Percentiles rank a stretch among this genome's conserved stretches.
phyloP scores from a whole-genome alignment of 2,113 vertebrate species.

The crab-eating macaque (Macaca fascicularis) region DNA sequence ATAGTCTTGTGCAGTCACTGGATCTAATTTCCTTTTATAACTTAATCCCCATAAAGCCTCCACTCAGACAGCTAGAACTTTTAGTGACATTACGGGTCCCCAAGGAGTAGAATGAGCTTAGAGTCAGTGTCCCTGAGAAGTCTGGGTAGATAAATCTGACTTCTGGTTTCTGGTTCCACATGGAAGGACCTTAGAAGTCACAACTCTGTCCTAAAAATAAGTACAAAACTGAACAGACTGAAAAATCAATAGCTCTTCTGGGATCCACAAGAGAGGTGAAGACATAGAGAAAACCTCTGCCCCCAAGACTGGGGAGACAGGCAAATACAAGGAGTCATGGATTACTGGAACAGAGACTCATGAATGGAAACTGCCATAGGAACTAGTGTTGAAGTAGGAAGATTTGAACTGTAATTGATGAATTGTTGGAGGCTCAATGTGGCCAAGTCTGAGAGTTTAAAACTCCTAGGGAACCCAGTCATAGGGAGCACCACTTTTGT shows the following conservation, averaged over 20 bases:
- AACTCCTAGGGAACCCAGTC: too few species aligned
- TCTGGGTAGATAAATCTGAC: not conserved
- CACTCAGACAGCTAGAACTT: not conserved
- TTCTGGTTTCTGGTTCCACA: not conserved
- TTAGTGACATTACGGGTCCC: not conserved
- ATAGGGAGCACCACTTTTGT: not conserved
- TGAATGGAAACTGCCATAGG: too few species aligned
- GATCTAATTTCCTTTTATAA: not conserved
- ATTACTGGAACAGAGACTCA: not conserved
- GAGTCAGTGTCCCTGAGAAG: not conserved
- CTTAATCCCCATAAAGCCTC: not conserved
- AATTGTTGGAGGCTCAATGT: not conserved
- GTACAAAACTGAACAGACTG: not conserved
- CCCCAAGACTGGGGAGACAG: not conserved
- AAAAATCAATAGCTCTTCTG: not conserved
- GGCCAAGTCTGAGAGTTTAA: not conserved
- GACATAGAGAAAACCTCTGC: not conserved
- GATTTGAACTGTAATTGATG: not conserved
- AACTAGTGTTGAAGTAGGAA: not conserved
- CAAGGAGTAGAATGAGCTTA: not conserved
- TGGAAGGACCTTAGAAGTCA: not conserved
- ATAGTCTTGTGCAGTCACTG: not conserved
- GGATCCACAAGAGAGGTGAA: not conserved
- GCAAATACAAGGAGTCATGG: too few species aligned
- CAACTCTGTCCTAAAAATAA: not conserved